Percentiles rank a stretch among this genome's conserved stretches.
phyloP scores from a whole-genome alignment of 2,113 vertebrate species.

The Muntiacus reevesi region DNA sequence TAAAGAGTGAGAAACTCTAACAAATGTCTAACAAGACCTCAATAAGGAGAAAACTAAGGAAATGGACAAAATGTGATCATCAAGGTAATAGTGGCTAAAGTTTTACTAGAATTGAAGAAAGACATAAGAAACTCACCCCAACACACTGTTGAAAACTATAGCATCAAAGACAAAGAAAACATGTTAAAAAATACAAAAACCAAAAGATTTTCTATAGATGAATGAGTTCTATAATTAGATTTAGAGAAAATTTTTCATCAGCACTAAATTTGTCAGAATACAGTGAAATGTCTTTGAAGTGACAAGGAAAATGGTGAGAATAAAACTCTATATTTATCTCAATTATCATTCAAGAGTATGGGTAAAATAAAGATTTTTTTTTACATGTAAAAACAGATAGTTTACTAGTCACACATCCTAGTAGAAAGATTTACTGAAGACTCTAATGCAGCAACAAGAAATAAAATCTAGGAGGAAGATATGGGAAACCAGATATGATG shows the following conservation, averaged over 20 bases:
- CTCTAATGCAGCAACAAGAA: neutral
- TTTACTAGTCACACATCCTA: neutral
- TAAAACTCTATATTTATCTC: neutral
- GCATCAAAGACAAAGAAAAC: slow-evolving; percentile 17
- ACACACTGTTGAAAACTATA: neutral
- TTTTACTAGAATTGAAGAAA: neutral
- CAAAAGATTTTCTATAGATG: neutral
- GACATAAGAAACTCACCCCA: neutral
- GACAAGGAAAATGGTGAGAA: neutral
- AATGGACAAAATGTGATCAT: neutral
- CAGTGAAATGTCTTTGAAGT: neutral
- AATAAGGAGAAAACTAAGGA: neutral
- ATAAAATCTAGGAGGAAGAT: neutral
- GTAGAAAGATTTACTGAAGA: neutral
- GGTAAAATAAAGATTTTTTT: neutral
- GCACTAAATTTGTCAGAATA: slow-evolving; percentile 1
- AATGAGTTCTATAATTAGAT: slow-evolving; percentile 2
- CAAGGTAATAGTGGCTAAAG: neutral
- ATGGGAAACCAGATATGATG: neutral
- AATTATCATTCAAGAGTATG: neutral
- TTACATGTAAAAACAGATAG: neutral
- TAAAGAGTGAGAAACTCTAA: neutral
- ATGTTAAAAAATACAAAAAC: neutral
- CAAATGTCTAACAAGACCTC: neutral
- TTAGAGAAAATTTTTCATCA: neutral